Evolutionary conservation across 2,797 vertebrate genomes (phyloP).

Genomic region (Limnodromus scolopaceus): DNA sequence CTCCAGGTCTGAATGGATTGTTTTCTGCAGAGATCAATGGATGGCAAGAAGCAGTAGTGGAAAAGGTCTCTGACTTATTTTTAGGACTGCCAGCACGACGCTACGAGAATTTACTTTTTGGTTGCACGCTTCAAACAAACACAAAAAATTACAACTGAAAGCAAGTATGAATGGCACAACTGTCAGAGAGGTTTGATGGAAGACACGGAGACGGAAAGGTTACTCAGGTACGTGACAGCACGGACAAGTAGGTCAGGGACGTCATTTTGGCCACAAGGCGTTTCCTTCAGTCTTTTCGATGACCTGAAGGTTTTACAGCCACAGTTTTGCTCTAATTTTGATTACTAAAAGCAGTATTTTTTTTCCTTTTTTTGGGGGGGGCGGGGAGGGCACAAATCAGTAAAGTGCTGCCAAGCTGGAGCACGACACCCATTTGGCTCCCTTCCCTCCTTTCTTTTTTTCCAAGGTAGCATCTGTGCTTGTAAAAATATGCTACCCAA

Average conservation of each 20-base stretch:
- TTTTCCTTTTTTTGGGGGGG: rapidly evolving
- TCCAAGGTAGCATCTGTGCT: conserved; percentile 38
- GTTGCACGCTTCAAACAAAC: conserved; percentile 18
- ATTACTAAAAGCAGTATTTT: neutral
- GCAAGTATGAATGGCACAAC: conserved; percentile 14
- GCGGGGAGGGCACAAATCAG: neutral
- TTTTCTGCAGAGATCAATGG: neutral
- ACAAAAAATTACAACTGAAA: conserved; percentile 20
- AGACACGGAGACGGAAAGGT: neutral
- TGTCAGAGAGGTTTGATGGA: conserved; percentile 20
- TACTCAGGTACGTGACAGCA: neutral
- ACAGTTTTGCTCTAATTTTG: neutral
- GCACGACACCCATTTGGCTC: conserved; percentile 2
- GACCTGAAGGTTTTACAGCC: neutral
- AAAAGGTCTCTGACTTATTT: conserved; percentile 21
- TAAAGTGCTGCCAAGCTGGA: neutral
- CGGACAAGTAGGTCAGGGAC: neutral
- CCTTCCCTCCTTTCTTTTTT: conserved; percentile 14
- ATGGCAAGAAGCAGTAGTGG: neutral
- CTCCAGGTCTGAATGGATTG: neutral
- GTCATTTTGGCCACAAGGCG: neutral
- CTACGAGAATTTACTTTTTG: conserved; percentile 14
- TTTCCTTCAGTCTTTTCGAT: conserved; percentile 6
- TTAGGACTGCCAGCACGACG: neutral
- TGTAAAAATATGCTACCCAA: conserved; percentile 9